Conservation (phyloP, 2,888 invertebrate species). For the Homarus gammarus region DNA sequence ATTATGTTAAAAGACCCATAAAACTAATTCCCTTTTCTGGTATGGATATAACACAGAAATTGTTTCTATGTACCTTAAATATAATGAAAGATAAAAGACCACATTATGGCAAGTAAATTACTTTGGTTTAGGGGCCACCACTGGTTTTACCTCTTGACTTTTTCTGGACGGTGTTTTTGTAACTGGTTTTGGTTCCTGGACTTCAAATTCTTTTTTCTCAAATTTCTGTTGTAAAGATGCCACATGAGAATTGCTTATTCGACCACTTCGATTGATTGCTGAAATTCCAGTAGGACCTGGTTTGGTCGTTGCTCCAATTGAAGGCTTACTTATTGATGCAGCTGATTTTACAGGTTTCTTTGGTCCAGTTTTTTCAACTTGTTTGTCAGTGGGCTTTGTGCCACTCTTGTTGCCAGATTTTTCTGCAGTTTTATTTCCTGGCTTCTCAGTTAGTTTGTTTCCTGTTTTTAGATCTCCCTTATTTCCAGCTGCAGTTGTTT, state of each 20-base stretch:
- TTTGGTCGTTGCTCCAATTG: background rate
- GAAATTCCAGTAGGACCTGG: slow-evolving; percentile 32
- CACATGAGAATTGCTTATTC: slow-evolving; percentile 58
- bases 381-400: slow-evolving; percentile 25
- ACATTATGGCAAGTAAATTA: slow-evolving; percentile 25
- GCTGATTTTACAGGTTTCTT: slow-evolving; percentile 25
- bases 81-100: background rate
- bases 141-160: slow-evolving; percentile 56
- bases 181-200: slow-evolving; percentile 37
- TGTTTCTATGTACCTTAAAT: background rate
- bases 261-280: slow-evolving; percentile 34
- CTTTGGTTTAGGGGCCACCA: slow-evolving; percentile 62
- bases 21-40: background rate
- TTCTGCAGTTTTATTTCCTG: slow-evolving; percentile 10
- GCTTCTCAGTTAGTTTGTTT: slow-evolving; percentile 33
- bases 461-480: slow-evolving; percentile 37
- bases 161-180: slow-evolving; percentile 53
- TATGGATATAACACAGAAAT: background rate
- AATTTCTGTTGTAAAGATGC: slow-evolving; percentile 75
- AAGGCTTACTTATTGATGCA: slow-evolving; percentile 26
- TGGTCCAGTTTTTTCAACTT: background rate
- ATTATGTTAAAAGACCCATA: slow-evolving; percentile 1
- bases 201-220: slow-evolving; percentile 71
- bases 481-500: background rate
- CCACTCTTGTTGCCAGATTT: slow-evolving; percentile 13